Percentiles rank a stretch among this genome's conserved stretches.
Conservation (phyloP, 2,797 vertebrate genomes). For the Potorous gilbertii region DNA sequence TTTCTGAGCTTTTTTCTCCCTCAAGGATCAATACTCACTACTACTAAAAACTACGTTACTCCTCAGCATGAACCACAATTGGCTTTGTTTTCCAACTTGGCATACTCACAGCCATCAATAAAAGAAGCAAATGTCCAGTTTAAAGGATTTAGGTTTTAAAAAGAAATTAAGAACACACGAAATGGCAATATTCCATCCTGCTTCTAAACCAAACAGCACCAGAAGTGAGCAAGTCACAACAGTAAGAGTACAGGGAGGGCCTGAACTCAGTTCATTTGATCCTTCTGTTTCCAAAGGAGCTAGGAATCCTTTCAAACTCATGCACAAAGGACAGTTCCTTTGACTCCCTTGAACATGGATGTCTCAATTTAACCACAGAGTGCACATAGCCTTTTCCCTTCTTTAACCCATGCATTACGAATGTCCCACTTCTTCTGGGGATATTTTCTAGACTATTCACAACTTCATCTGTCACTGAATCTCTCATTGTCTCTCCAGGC, state of each 20-base stretch:
- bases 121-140: background rate
- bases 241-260: background rate
- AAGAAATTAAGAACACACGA: background rate
- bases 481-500: background rate
- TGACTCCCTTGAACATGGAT: background rate
- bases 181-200: background rate
- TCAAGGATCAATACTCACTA: background rate
- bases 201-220: background rate
- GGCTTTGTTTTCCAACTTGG: background rate
- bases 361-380: background rate
- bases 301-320: background rate
- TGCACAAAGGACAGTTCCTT: background rate
- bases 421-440: background rate
- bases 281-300: background rate
- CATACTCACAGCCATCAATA: fast-evolving
- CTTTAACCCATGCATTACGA: background rate
- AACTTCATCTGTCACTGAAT: background rate
- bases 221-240: background rate
- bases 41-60: background rate
- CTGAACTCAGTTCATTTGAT: background rate
- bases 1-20: background rate
- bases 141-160: background rate
- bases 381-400: background rate
- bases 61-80: background rate
- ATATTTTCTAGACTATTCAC: background rate